Percentiles rank a stretch among this genome's conserved stretches.
Evolutionary conservation across 2,113 vertebrate species (phyloP).

Genomic region (Ctenodactylus gundi): DNA sequence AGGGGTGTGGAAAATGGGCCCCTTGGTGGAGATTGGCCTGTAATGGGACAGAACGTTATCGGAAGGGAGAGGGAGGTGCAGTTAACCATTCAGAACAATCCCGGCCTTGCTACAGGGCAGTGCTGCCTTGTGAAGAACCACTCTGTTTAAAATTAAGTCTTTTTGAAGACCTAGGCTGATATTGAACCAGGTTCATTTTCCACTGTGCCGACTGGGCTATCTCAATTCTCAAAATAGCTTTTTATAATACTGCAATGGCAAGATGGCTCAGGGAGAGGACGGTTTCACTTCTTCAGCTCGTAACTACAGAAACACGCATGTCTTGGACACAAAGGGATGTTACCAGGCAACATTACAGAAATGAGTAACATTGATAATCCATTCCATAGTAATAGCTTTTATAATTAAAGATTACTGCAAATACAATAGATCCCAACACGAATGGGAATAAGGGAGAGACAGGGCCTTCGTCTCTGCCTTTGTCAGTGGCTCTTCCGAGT

Average conservation of each 20-base stretch:
- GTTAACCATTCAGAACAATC: not conserved
- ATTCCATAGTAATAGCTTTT: constrained; percentile 79
- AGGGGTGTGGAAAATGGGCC: not conserved
- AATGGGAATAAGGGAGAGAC: constrained; percentile 54
- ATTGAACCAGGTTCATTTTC: not conserved
- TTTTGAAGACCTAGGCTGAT: not conserved
- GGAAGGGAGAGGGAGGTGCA: not conserved
- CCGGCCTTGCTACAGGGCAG: not conserved
- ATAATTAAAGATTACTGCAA: constrained; percentile 83
- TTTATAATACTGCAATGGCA: not conserved
- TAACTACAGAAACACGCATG: constrained; percentile 50
- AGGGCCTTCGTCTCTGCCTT: not conserved
- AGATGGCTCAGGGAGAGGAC: constrained; percentile 18
- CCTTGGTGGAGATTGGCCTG: not conserved
- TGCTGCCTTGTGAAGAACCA: not conserved
- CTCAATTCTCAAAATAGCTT: not conserved
- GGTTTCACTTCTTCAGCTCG: constrained; percentile 54
- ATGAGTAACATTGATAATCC: constrained; percentile 76
- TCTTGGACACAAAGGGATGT: constrained; percentile 75
- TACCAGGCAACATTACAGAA: constrained; percentile 82
- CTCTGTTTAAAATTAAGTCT: constrained; percentile 10
- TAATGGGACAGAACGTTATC: not conserved
- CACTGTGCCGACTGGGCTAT: not conserved
- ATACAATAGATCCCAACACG: constrained; percentile 81
- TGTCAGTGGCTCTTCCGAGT: not conserved